phyloP scores from a whole-genome alignment of 2,888 invertebrate genomes.

The Argyresthia goedartella region DNA sequence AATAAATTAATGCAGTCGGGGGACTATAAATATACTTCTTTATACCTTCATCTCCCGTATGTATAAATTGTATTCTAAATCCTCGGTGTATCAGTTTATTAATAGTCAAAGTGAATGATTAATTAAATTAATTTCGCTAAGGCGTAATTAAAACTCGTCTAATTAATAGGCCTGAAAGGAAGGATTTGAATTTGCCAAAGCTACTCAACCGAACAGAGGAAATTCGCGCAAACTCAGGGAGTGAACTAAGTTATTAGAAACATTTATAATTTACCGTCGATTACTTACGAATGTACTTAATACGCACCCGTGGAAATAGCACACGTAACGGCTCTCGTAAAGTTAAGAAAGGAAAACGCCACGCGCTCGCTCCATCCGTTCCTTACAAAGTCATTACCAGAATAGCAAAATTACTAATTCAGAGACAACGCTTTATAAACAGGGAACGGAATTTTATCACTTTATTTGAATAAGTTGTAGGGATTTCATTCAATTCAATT shows the following conservation, averaged over 20 bases:
- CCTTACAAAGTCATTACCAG: constrained; percentile 9
- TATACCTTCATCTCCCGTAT: no score
- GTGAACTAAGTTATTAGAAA: constrained; percentile 25
- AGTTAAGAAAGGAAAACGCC: constrained; percentile 25
- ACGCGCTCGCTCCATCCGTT: constrained; percentile 13
- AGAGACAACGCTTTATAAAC: constrained; percentile 2
- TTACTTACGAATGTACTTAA: constrained; percentile 20
- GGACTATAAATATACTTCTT: no score
- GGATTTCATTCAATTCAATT: neutral
- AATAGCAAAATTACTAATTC: constrained; percentile 10
- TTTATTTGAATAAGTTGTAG: neutral
- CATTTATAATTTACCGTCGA: constrained; percentile 33
- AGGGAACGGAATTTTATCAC: neutral
- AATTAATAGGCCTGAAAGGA: constrained; percentile 1
- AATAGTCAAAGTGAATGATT: neutral
- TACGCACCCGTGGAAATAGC: constrained; percentile 28
- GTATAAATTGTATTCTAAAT: no score
- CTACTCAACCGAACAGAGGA: neutral
- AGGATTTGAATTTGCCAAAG: neutral
- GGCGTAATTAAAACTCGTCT: neutral
- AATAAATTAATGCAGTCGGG: no score
- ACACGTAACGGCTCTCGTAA: constrained; percentile 29
- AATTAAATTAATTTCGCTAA: neutral
- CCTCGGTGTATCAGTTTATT: no score
- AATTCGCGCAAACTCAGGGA: neutral